Percentiles rank a stretch among this genome's conserved stretches.
These are phyloP conservation scores for Drosophila paucipuncta DNA, from an alignment of 2,888 invertebrate genomes.

Conservation along the genomic window DNA sequence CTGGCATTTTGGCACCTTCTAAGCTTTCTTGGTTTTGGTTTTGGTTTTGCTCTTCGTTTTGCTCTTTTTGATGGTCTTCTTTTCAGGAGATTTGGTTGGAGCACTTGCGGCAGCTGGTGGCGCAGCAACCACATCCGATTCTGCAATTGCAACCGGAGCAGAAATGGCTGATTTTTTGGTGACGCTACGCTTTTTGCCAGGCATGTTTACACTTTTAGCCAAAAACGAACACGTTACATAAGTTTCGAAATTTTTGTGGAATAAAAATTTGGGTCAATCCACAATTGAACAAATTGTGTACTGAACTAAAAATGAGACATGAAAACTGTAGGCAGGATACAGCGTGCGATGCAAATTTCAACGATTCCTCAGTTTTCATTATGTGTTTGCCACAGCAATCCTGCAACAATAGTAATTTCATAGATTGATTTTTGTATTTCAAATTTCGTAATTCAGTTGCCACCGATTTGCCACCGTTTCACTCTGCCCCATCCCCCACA, in stretches of 20 bases:
- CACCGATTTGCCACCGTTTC: constrained; percentile 50
- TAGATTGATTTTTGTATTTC: neutral
- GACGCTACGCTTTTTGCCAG: constrained; percentile 46
- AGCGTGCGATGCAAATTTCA: constrained; percentile 1
- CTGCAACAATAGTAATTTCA: neutral
- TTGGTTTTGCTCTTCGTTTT: constrained; percentile 39
- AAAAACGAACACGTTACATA: constrained; percentile 3
- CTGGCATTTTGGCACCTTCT: neutral
- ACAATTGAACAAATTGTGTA: constrained; percentile 9
- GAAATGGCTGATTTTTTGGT: constrained; percentile 18
- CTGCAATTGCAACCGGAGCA: neutral
- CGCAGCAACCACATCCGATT: neutral
- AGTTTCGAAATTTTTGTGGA: constrained; percentile 25
- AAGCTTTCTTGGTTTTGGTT: constrained; percentile 36
- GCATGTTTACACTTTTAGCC: constrained; percentile 20
- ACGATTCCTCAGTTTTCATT: constrained; percentile 29
- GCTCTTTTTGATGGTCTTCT: constrained; percentile 31
- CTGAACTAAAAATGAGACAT: neutral
- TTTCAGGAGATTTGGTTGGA: neutral
- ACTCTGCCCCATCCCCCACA: constrained; percentile 46
- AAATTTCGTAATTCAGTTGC: neutral
- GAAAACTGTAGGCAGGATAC: neutral
- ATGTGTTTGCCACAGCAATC: neutral
- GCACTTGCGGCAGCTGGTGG: neutral
- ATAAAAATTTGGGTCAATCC: constrained; percentile 15